These are phyloP conservation scores for Nautilus pompilius DNA, from an alignment of 1,140 invertebrate genomes.

Conservation along the genomic window DNA sequence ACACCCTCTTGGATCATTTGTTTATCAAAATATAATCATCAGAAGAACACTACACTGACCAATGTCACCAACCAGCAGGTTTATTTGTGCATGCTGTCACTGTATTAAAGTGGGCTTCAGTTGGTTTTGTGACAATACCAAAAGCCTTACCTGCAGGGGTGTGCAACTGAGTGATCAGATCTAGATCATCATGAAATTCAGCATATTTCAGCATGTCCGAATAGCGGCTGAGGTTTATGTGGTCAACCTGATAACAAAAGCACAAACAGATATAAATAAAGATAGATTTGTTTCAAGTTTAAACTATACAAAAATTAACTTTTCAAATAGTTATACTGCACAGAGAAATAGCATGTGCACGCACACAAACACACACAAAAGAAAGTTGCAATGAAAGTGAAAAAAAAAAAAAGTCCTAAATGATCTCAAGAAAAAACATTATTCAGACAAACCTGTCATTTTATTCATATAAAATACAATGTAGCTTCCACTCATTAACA, in stretches of 20 bases:
- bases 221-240: constrained; percentile 71
- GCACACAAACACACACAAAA: background rate
- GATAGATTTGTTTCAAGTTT: no score
- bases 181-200: constrained; percentile 69
- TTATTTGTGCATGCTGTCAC: no score
- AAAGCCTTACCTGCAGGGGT: constrained; percentile 65
- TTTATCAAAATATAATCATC: no score
- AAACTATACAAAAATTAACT: background rate
- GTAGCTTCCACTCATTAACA: no score
- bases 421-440: no score
- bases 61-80: no score
- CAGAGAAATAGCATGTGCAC: background rate
- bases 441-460: no score
- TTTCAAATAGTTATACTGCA: background rate
- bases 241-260: constrained; percentile 56
- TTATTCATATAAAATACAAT: no score
- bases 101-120: no score
- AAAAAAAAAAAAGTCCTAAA: background rate
- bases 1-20: no score
- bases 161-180: constrained; percentile 75
- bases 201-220: constrained; percentile 72
- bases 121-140: no score
- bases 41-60: no score
- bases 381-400: background rate
- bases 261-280: background rate